Conservation (phyloP, 2,797 vertebrate species). For the Morelia viridis region DNA sequence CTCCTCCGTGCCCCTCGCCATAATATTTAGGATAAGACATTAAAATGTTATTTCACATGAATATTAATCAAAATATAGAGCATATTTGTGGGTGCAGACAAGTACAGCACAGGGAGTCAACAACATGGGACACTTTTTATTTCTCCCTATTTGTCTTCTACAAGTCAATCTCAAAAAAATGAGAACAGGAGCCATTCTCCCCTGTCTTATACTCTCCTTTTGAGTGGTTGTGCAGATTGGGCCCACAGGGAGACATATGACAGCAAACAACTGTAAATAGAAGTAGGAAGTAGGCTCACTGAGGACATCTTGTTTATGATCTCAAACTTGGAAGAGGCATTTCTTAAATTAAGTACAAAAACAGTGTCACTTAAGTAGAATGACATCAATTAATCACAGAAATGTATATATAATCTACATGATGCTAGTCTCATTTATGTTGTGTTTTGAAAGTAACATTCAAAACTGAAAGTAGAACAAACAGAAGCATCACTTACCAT, state of each 20-base stretch:
- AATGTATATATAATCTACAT: neutral
- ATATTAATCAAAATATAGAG: slow-evolving; percentile 6
- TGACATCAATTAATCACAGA: neutral
- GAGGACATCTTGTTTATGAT: neutral
- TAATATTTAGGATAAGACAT: neutral
- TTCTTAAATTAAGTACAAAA: neutral
- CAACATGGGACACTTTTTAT: neutral
- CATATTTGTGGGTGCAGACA: neutral
- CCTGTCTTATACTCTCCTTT: neutral
- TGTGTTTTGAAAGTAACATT: neutral
- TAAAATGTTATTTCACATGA: neutral
- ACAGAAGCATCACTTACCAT: slow-evolving; percentile 78
- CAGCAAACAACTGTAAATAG: neutral
- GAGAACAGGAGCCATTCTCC: neutral
- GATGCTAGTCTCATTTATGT: neutral
- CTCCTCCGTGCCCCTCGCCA: neutral
- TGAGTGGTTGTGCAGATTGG: neutral
- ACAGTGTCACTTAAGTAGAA: neutral
- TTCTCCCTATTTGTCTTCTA: neutral
- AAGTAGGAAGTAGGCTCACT: neutral
- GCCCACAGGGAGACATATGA: neutral
- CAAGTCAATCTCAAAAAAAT: neutral
- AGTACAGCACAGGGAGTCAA: neutral
- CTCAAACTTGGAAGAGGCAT: neutral
- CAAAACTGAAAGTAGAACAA: neutral